Conservation (phyloP, 1,140 invertebrate species). For the Orius insidiosus region DNA sequence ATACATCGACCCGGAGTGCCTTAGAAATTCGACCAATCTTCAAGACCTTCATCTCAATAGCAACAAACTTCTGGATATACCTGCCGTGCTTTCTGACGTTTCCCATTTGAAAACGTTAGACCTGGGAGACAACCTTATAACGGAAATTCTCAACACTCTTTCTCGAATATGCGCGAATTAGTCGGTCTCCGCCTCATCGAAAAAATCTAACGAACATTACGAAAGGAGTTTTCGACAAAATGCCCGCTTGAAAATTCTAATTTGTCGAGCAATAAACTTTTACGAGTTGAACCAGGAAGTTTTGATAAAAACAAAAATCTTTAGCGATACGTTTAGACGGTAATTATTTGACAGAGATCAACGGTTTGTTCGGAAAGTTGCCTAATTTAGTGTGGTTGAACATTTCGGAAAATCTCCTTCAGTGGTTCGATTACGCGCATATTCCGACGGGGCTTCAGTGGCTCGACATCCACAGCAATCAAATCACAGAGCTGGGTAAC, state of each 20-base stretch:
- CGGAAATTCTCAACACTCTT: constrained; percentile 61
- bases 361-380: constrained; percentile 66
- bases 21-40: constrained; percentile 66
- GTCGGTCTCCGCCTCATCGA: constrained; percentile 70
- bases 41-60: constrained; percentile 78
- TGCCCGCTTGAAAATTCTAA: constrained; percentile 75
- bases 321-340: constrained; percentile 75
- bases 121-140: constrained; percentile 75
- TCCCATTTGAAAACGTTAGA: constrained; percentile 69
- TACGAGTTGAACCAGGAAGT: constrained; percentile 63
- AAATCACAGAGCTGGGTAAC: constrained; percentile 73
- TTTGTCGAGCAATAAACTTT: constrained; percentile 70
- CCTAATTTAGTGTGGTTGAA: constrained; percentile 80
- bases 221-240: constrained; percentile 64
- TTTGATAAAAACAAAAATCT: constrained; percentile 71
- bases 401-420: constrained; percentile 74
- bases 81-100: constrained; percentile 63
- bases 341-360: constrained; percentile 71
- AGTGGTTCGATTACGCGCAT: constrained; percentile 79
- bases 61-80: constrained; percentile 66
- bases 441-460: constrained; percentile 76
- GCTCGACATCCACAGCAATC: constrained; percentile 76
- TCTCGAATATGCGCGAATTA: constrained; percentile 59
- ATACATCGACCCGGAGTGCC: constrained; percentile 55
- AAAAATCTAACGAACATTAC: constrained; percentile 75